phyloP scores from a whole-genome alignment of 2,797 vertebrate genomes.

The Chelon labrosus region DNA sequence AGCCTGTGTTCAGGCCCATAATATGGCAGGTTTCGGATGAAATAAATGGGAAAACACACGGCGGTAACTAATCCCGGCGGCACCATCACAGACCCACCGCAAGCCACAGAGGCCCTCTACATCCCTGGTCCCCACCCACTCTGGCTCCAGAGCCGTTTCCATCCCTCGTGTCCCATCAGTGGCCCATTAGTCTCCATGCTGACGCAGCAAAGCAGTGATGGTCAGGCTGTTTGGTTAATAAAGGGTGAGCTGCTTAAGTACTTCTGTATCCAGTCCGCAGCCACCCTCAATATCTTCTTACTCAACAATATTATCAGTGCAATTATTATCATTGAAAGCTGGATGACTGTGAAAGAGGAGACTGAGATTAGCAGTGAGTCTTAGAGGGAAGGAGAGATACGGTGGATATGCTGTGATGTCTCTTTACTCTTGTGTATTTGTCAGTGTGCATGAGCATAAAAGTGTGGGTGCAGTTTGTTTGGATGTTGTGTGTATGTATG shows the following conservation, averaged over 20 bases:
- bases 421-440: slow-evolving; percentile 62
- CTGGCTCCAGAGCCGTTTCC: slow-evolving; percentile 60
- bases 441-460: slow-evolving; percentile 41
- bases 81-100: slow-evolving; percentile 70
- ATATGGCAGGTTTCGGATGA: slow-evolving; percentile 69
- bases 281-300: slow-evolving; percentile 13
- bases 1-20: slow-evolving; percentile 56
- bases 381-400: slow-evolving; percentile 38
- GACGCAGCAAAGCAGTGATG: slow-evolving; percentile 61
- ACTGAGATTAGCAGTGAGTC: slow-evolving; percentile 42
- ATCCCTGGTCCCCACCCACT: slow-evolving; percentile 60
- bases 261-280: slow-evolving; percentile 39
- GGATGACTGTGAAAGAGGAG: slow-evolving; percentile 47
- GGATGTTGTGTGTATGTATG: slow-evolving; percentile 24
- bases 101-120: slow-evolving; percentile 68
- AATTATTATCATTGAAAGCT: slow-evolving; percentile 58
- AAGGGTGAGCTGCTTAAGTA: slow-evolving; percentile 54
- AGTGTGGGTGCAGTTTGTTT: slow-evolving; percentile 48
- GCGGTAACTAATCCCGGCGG: slow-evolving; percentile 69
- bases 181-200: slow-evolving; percentile 61
- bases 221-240: slow-evolving; percentile 44
- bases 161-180: slow-evolving; percentile 52
- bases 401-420: slow-evolving; percentile 49
- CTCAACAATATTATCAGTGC: slow-evolving; percentile 43
- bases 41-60: slow-evolving; percentile 75